These are phyloP conservation scores for Semicossyphus pulcher DNA, from an alignment of 2,113 vertebrate species.

Conservation along the genomic window DNA sequence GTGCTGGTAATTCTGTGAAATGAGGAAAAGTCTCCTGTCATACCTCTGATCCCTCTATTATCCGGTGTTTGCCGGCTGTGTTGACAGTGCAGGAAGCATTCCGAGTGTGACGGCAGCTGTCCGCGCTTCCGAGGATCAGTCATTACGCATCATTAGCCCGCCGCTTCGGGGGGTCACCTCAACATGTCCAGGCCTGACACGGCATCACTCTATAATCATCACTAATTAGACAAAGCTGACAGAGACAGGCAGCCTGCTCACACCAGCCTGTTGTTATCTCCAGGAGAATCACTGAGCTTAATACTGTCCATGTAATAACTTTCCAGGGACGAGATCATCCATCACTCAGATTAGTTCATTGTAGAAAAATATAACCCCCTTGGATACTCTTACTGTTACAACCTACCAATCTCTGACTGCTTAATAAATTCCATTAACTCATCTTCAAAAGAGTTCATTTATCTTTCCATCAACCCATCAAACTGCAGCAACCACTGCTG, in stretches of 20 bases:
- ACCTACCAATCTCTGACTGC: conserved; percentile 5
- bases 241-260: conserved; percentile 17
- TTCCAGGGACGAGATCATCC: conserved; percentile 29
- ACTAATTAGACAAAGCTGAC: conserved; percentile 57
- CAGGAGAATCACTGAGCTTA: conserved; percentile 19
- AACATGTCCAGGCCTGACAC: conserved; percentile 52
- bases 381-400: conserved; percentile 4
- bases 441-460: too few relatives aligned
- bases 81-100: not conserved
- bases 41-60: not conserved
- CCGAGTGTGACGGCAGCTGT: conserved; percentile 19
- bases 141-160: conserved; percentile 58
- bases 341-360: conserved; percentile 27
- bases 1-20: not conserved
- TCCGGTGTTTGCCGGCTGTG: not conserved
- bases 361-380: not conserved
- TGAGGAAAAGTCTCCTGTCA: not conserved
- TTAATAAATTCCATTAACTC: not conserved
- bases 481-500: too few relatives aligned
- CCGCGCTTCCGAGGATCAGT: conserved; percentile 33
- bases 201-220: conserved; percentile 47
- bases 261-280: conserved; percentile 10
- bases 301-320: conserved; percentile 38
- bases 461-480: too few relatives aligned
- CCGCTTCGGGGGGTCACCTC: conserved; percentile 45